Percentiles rank a stretch among this genome's conserved stretches.
Evolutionary conservation across 2,888 invertebrate genomes (phyloP).

Genomic region (Xanthia togata): DNA sequence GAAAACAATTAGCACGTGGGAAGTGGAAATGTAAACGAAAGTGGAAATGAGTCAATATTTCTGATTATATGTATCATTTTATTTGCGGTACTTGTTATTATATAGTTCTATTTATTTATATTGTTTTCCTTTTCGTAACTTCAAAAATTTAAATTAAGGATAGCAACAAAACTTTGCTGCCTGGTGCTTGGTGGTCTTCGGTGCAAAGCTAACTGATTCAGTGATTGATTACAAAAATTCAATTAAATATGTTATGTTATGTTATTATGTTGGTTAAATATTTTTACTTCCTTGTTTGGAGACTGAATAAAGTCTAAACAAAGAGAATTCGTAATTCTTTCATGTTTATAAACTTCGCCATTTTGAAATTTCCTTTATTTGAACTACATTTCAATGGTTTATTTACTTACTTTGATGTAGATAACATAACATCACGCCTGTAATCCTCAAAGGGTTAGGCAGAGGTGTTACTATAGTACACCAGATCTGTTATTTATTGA

Average conservation of each 20-base stretch:
- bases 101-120: conserved; percentile 2
- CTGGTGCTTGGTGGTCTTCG: neutral
- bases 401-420: neutral
- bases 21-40: conserved; percentile 29
- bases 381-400: neutral
- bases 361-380: neutral
- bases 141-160: neutral
- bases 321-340: neutral
- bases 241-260: too few relatives aligned
- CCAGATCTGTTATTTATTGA: neutral
- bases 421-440: neutral
- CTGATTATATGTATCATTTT: neutral
- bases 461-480: neutral
- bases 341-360: neutral
- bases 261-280: neutral
- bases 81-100: conserved; percentile 4
- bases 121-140: conserved; percentile 8
- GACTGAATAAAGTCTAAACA: neutral
- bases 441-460: neutral
- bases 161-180: neutral
- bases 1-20: conserved; percentile 34
- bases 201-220: neutral
- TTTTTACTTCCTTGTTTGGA: neutral
- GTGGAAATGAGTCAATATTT: conserved; percentile 16
- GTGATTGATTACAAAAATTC: neutral